A percentile compares a stretch with the other conserved stretches of the same genome.
These are phyloP conservation scores for Nipponacmea schrenckii DNA, from an alignment of 2,888 invertebrate genomes.

Conservation along the genomic window DNA sequence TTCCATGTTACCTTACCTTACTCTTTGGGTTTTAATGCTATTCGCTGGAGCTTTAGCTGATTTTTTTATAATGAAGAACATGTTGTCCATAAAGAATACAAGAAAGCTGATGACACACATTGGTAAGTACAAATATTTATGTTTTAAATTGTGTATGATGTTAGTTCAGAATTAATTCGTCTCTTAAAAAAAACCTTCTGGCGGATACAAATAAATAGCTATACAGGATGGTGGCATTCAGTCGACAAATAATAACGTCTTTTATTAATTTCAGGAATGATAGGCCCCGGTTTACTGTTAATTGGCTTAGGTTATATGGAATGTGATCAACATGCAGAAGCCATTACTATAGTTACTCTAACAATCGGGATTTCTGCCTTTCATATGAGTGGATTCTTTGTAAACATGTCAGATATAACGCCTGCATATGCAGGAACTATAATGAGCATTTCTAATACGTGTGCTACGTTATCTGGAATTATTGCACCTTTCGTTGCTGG, in stretches of 20 bases:
- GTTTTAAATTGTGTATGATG: too few relatives aligned
- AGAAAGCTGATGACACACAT: background rate
- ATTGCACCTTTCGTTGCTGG: constrained; percentile 38
- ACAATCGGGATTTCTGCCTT: constrained; percentile 45
- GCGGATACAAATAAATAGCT: too few relatives aligned
- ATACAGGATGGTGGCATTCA: too few relatives aligned
- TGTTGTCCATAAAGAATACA: background rate
- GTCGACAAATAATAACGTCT: background rate
- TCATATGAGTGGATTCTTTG: constrained; percentile 42
- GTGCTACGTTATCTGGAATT: constrained; percentile 37
- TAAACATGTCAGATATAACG: constrained; percentile 39
- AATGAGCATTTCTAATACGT: constrained; percentile 32
- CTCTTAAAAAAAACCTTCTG: too few relatives aligned
- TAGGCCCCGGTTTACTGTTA: constrained; percentile 44
- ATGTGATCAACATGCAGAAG: constrained; percentile 39
- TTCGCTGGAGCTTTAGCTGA: constrained; percentile 24
- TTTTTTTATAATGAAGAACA: constrained; percentile 12
- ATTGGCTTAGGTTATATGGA: constrained; percentile 49
- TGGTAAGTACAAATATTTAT: background rate
- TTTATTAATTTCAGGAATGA: constrained; percentile 35
- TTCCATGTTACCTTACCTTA: constrained; percentile 32
- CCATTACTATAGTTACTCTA: constrained; percentile 42
- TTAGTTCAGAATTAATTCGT: background rate
- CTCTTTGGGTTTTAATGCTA: constrained; percentile 21
- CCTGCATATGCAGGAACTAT: constrained; percentile 36